Base-by-base conservation (phyloP, 2,797 vertebrate species). In the Emys orbicularis region DNA sequence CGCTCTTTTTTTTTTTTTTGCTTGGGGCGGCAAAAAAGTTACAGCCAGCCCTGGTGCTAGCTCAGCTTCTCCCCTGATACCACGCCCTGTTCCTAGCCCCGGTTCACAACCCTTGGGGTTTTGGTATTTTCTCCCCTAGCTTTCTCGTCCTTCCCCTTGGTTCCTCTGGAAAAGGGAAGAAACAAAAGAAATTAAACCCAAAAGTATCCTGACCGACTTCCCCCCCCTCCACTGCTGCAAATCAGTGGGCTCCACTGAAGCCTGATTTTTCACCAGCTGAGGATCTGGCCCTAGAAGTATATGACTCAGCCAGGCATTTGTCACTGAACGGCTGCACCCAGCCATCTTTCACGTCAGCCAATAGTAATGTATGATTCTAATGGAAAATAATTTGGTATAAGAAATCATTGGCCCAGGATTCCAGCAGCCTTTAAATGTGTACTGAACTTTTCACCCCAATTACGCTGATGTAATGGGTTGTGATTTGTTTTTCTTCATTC, bases 391-490 rank as follows among this genome's bases (percentile, higher is more conserved):
- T 81, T 85, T 74, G 79, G 82, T 81, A 89, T 68, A 95, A 92
- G 83, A 88, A 93, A 91, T 80, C 85, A 80, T 56, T n/a, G 56
- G 44, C 90, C 74, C 82, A 89, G 84, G 90, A 93, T 94, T 91
- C 89, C 90, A 94, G 81, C 1, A 1, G 59, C 61, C 82, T 96
- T 94, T 96, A 94, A 95, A 96, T 87, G 86, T 8, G 21, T 87
- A 83, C 94, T 2, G 0, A 96, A 97, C 91, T 94, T 74, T 96
- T 97, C 95, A 94, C 97, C 94, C 93, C 97, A 97, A 96, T 97
- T 97, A 97, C 81, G 85, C 84, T 92, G 90, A 16, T 84, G 94
- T 95, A 96, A 97, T 81, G 57, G 81, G 92, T 88, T 97, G 96
- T 56, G 88, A 95, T 96, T 95, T 96, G 95, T 95, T 96, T 91